phyloP scores from a whole-genome alignment of 2,113 vertebrate species.

The Perca schrenkii region DNA sequence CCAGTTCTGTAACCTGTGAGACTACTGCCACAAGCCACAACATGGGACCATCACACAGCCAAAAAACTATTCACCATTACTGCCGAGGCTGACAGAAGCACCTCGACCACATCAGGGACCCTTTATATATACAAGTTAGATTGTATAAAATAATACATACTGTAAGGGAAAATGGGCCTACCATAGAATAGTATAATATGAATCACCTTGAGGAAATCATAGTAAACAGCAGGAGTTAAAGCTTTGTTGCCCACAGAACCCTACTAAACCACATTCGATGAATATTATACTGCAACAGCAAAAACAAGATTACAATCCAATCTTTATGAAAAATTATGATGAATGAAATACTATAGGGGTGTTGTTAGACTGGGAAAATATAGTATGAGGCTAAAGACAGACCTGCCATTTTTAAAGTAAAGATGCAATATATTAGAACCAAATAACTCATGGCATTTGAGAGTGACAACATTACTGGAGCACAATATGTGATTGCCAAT shows the following conservation, averaged over 20 bases:
- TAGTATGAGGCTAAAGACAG: not conserved
- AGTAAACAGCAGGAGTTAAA: not conserved
- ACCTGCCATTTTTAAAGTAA: slow-evolving; percentile 9
- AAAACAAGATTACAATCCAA: slow-evolving; percentile 16
- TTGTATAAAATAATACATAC: not conserved
- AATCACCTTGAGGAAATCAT: slow-evolving; percentile 1
- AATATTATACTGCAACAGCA: not conserved
- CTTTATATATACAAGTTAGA: not conserved
- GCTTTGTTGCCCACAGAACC: not conserved
- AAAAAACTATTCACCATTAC: no score
- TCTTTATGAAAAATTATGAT: not conserved
- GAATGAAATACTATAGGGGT: not conserved
- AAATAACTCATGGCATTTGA: slow-evolving; percentile 6
- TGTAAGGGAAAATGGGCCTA: not conserved
- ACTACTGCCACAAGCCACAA: not conserved
- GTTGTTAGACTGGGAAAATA: not conserved
- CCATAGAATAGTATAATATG: not conserved
- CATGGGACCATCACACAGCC: not conserved
- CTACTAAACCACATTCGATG: not conserved
- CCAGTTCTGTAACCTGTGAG: not conserved
- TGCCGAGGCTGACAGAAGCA: not conserved
- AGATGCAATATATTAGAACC: slow-evolving; percentile 5
- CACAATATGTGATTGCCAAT: slow-evolving; percentile 19
- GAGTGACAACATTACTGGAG: slow-evolving; percentile 21
- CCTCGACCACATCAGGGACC: not conserved